These are phyloP conservation scores for Hepsetus odoe DNA, from an alignment of 2,113 vertebrate species.

Conservation along the genomic window DNA sequence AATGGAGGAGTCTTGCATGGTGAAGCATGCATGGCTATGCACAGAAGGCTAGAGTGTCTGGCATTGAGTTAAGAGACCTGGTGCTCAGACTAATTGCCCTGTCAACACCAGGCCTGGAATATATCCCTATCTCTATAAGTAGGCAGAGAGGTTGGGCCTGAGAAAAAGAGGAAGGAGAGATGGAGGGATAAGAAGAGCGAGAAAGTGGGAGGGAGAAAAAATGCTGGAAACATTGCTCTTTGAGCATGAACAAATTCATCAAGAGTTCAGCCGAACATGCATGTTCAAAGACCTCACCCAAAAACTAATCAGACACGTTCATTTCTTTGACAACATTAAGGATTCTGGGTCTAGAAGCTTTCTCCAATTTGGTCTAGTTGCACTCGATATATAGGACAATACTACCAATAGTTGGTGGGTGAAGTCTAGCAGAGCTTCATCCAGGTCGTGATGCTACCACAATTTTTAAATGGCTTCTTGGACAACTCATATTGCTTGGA, in stretches of 20 bases:
- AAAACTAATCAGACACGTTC: not conserved
- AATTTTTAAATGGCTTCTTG: too few species aligned
- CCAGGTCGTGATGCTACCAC: too few species aligned
- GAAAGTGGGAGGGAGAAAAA: slow-evolving; percentile 32
- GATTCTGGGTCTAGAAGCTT: too few species aligned
- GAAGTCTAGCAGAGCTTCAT: too few species aligned
- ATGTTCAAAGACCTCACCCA: not conserved
- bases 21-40: slow-evolving; percentile 4
- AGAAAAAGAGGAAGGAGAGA: slow-evolving; percentile 25
- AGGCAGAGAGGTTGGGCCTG: slow-evolving; percentile 29
- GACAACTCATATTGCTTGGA: too few species aligned
- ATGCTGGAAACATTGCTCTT: slow-evolving; percentile 15
- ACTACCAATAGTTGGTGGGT: too few species aligned
- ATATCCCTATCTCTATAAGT: slow-evolving; percentile 45
- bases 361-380: too few species aligned
- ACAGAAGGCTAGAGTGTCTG: slow-evolving; percentile 33
- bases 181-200: slow-evolving; percentile 34
- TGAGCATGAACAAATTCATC: not conserved
- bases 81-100: slow-evolving; percentile 54
- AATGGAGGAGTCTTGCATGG: slow-evolving; percentile 30
- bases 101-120: slow-evolving; percentile 51
- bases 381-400: too few species aligned
- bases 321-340: too few species aligned
- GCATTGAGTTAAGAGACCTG: slow-evolving; percentile 32
- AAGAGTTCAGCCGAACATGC: not conserved